Base-by-base conservation (phyloP, 2,113 vertebrate genomes). In the Phocoena phocoena region DNA sequence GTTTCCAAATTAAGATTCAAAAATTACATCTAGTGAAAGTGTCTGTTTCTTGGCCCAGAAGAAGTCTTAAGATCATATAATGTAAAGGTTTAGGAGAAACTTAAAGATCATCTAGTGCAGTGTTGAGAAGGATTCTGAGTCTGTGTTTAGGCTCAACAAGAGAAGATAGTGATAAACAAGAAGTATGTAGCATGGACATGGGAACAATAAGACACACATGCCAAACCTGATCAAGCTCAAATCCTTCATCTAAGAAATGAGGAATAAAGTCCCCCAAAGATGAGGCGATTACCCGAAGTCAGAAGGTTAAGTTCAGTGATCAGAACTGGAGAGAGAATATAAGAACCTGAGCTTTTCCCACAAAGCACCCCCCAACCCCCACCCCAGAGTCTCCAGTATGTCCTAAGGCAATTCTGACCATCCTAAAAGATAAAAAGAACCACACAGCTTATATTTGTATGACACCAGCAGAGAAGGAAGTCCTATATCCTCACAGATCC, bases 361-460 rank as follows among this genome's bases (percentile, higher is more conserved):
- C 26, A 5, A 5, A 7, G 1, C 47, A 17, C 26, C n/a, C 1
- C 31, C 20, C 18, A 3, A 10, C 41, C n/a, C 17, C 53, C 53
- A 53, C 1, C 26, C 36, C n/a, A 2, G 28, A 60, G 5, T 76
- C 62, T 15, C 4, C 8, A 44, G 41, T 1, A 47, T 33, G 10
- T 33, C 58, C 63, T 5, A 18, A 50, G 70, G 23, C 82, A 33
- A 10, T 47, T 21, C 23, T 55, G 91, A 76, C 14, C 13, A 17
- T 53, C 12, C 28, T 33, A 18, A 84, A 85, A 44, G 60, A 62
- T 47, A 88, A 44, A 81, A 50, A 44, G 18, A 60, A 14, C 14
- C 11, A 8, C 1, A 0, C 1, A 14, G 17, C 9, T 83, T n/a
- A 8, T 26, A 13, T 8, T 3, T 17, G 10, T 14, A 11, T 14